Percentiles rank a stretch among this genome's conserved stretches.
These are phyloP conservation scores for Litoditis marina DNA, from an alignment of 2,888 invertebrate genomes.

Conservation along the genomic window DNA sequence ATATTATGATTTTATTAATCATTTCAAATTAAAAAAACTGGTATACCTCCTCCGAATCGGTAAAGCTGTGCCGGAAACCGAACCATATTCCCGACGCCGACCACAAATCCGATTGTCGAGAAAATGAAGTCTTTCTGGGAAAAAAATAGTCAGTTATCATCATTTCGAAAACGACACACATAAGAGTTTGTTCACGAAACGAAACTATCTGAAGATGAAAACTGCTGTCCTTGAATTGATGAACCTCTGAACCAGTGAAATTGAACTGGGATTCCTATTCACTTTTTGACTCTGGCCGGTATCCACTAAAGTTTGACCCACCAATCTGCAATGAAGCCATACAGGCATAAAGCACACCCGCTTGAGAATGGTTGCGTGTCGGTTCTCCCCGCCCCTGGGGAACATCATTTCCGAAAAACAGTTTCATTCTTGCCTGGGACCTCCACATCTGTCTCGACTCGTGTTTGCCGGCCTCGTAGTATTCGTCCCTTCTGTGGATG, in stretches of 20 bases:
- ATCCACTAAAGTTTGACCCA: too few relatives aligned
- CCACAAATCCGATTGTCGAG: constrained; percentile 58
- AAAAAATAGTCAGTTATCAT: neutral
- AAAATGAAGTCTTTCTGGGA: constrained; percentile 56
- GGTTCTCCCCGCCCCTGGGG: neutral
- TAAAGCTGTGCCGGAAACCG: constrained; percentile 58
- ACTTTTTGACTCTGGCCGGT: too few relatives aligned
- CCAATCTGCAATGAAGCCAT: too few relatives aligned
- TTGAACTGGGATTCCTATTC: too few relatives aligned
- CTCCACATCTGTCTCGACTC: constrained; percentile 55
- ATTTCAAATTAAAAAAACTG: neutral
- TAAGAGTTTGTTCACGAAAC: too few relatives aligned
- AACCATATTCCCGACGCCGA: constrained; percentile 58
- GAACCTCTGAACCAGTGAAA: too few relatives aligned
- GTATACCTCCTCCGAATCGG: constrained; percentile 46
- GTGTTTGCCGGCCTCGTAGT: constrained; percentile 24
- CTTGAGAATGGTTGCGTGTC: neutral
- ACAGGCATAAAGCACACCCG: too few relatives aligned
- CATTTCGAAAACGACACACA: too few relatives aligned
- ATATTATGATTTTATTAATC: too few relatives aligned
- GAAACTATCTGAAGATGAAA: too few relatives aligned
- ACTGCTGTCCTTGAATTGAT: too few relatives aligned
- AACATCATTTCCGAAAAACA: neutral
- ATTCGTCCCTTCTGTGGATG: constrained; percentile 27
- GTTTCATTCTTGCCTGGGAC: constrained; percentile 51